Evolutionary conservation across 2,888 invertebrate genomes (phyloP).

Genomic region (Drosophila vallismaia): DNA sequence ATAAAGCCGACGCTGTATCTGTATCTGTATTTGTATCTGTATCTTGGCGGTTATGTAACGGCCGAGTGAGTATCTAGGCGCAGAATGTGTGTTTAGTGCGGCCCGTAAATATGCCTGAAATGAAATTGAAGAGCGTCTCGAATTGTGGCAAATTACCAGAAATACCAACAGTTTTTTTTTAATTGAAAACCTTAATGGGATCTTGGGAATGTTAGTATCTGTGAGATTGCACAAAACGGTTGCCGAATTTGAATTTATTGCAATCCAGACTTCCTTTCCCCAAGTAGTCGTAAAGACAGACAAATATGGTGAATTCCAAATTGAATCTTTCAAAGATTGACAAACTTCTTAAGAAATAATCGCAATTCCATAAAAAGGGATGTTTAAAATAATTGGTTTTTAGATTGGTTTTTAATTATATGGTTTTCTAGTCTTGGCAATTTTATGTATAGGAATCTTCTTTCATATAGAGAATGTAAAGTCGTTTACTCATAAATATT

Average conservation of each 20-base stretch:
- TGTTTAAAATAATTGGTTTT: background rate
- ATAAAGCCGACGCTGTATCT: slow-evolving; percentile 36
- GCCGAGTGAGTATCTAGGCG: slow-evolving; percentile 49
- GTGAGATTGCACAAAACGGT: slow-evolving; percentile 16
- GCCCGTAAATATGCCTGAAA: slow-evolving; percentile 46
- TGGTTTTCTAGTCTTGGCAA: background rate
- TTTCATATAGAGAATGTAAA: background rate
- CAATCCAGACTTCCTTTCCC: slow-evolving; percentile 15
- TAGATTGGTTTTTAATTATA: background rate
- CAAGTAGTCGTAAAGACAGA: slow-evolving; percentile 19
- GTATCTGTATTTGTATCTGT: slow-evolving; percentile 16
- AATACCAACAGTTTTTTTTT: slow-evolving; percentile 11
- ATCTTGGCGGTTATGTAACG: slow-evolving; percentile 38
- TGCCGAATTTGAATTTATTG: slow-evolving; percentile 18
- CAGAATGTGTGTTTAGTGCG: slow-evolving; percentile 45
- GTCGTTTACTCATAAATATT: background rate
- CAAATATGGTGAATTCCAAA: slow-evolving; percentile 49
- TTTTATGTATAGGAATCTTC: no score
- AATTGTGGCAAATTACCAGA: slow-evolving; percentile 46
- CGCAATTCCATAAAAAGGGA: slow-evolving; percentile 6
- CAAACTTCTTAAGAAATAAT: background rate
- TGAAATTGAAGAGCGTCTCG: slow-evolving; percentile 48
- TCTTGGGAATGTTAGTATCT: slow-evolving; percentile 8
- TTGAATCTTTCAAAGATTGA: background rate
- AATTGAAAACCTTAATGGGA: slow-evolving; percentile 30